Evolutionary conservation across 1,140 invertebrate genomes (phyloP).

Genomic region (Tetranychus urticae): DNA sequence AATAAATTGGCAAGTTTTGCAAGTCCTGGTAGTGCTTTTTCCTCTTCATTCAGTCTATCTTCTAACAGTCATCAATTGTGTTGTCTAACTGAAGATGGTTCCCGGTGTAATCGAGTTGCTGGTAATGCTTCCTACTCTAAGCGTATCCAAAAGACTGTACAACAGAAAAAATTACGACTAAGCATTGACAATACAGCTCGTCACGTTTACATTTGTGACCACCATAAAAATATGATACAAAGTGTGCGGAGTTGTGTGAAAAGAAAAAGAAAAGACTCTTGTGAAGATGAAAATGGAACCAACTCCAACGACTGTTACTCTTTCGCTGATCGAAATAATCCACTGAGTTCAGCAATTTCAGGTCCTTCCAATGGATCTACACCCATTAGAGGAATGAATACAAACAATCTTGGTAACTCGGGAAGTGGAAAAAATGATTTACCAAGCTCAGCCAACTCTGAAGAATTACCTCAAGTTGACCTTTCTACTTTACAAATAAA

Average conservation of each 20-base stretch:
- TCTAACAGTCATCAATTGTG: conserved; percentile 29
- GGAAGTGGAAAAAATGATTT: too few relatives aligned
- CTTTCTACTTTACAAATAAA: conserved; percentile 76
- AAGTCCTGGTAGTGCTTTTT: background rate
- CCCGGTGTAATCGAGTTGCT: conserved; percentile 56
- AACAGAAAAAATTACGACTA: conserved; percentile 65
- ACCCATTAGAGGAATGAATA: background rate
- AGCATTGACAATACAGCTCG: conserved; percentile 57
- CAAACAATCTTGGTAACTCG: too few relatives aligned
- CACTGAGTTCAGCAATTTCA: background rate
- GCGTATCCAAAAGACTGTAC: conserved; percentile 79
- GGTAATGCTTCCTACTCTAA: conserved; percentile 93
- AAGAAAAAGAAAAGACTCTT: conserved; percentile 52
- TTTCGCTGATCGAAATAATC: background rate
- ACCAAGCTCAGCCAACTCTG: background rate
- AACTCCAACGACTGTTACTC: conserved; percentile 1
- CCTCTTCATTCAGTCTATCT: background rate
- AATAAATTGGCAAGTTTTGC: background rate
- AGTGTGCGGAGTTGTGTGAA: conserved; percentile 43
- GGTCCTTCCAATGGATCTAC: background rate
- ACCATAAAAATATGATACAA: conserved; percentile 83
- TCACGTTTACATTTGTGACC: conserved; percentile 90
- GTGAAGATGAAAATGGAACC: conserved; percentile 52
- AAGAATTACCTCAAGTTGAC: conserved; percentile 34
- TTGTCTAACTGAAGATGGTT: conserved; percentile 70